Base-by-base conservation (phyloP, 1,140 invertebrate genomes). In the Lordiphosa stackelbergi region DNA sequence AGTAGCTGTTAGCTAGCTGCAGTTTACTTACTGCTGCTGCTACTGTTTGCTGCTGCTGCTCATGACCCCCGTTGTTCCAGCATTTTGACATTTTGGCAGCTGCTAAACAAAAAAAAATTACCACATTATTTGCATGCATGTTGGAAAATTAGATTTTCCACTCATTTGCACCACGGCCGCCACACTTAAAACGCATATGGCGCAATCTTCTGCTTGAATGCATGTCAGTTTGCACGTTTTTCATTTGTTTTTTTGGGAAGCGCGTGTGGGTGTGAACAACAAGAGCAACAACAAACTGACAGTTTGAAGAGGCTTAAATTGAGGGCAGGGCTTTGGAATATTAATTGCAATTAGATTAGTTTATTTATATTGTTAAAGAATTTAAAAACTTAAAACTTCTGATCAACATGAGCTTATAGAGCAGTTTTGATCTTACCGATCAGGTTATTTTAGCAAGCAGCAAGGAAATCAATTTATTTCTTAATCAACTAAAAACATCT, bases 151-250 rank as follows among this genome's bases (percentile, higher is more conserved):
- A 38, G 49, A 38, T 52, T 52, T 52, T 52, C 49, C 49, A 38
- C 49, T 37, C 38, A 52, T 52, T 52, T 52, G 49, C 36, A 36
- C 10, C 9, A n/a, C 22, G 13, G 22, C 35, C 22, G 10, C 36
- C 19, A 52, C 10, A 52, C 34, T 22, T 22, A 36, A 49, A 49
- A 37, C 47, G 24, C 43, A 49, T 37, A 52, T 52, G 40, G 36
- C 19, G 49, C 49, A 52, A 52, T 37, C 49, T 52, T 52, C 49
- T 52, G 36, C 49, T 38, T 52, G 49, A 52, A 38, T 52, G 49
- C 49, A 52, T 52, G 34, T 51, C 9, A 51, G 6, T 51, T 51
- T 31, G 19, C 24, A 12, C 13, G 12, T 10, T 11, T 42, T 42
- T 42, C 4, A 7, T 41, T 13, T 43, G 24, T 7, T 46, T 7